Conservation (phyloP, 2,888 invertebrate species). For the Physocephala rufipes region DNA sequence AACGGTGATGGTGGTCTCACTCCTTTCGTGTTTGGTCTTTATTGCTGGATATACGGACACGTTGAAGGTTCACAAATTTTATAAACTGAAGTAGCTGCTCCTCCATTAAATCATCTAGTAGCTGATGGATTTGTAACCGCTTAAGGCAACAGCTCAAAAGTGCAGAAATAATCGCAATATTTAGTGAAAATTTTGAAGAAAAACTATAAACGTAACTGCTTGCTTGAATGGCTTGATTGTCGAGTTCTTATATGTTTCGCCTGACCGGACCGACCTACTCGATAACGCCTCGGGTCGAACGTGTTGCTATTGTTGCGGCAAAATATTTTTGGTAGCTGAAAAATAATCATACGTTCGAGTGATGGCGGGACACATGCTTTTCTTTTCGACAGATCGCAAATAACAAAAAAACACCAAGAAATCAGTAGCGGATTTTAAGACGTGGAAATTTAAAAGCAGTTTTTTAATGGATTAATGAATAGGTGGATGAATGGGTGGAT, state of each 20-base stretch:
- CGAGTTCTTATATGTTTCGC: no score
- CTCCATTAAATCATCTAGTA: no score
- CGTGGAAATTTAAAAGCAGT: no score
- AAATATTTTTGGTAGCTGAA: background rate
- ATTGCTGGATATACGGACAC: background rate
- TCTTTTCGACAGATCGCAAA: no score
- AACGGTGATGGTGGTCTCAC: constrained; percentile 1
- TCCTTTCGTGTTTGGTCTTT: background rate
- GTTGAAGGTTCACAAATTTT: no score
- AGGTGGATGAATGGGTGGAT: no score
- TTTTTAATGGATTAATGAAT: no score
- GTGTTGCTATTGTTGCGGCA: constrained; percentile 6
- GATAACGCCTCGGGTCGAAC: background rate
- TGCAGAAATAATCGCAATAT: background rate
- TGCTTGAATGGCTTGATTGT: no score
- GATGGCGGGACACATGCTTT: background rate
- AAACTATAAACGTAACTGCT: background rate
- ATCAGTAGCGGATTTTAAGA: no score
- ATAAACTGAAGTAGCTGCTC: no score
- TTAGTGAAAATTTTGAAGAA: background rate
- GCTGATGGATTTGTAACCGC: constrained; percentile 38
- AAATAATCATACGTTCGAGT: background rate
- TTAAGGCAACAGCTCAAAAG: constrained; percentile 20
- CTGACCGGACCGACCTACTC: background rate
- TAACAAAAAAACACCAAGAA: no score